Percentiles rank a stretch among this genome's conserved stretches.
These are phyloP conservation scores for Heliocidaris tuberculata DNA, from an alignment of 35 echinoderm and acorn worm species.

Conservation along the genomic window DNA sequence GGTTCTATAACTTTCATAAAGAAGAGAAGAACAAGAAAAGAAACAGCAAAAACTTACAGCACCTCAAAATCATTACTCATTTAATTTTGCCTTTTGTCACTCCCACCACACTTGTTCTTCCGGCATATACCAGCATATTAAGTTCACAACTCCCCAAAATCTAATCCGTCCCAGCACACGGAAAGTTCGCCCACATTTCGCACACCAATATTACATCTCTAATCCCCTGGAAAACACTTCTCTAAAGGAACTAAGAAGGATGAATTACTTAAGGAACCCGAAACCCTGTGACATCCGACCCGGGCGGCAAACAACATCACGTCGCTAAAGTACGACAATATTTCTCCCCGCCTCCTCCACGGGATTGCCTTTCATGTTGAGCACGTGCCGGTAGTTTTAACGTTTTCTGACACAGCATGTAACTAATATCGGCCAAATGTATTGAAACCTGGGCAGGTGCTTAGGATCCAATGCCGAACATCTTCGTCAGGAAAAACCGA, in stretches of 20 bases:
- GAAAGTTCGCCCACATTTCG: neutral
- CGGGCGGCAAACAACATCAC: neutral
- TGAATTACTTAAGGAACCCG: neutral
- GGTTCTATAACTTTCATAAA: no score
- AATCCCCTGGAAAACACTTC: neutral
- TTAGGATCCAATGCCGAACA: neutral
- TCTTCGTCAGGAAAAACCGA: neutral
- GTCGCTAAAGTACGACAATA: conserved; percentile 1
- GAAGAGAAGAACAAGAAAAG: no score
- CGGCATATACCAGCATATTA: conserved; percentile 1
- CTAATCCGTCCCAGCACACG: neutral
- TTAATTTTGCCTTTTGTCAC: neutral
- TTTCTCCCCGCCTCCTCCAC: neutral
- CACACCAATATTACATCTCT: neutral
- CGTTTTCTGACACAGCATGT: conserved; percentile 6
- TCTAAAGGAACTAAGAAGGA: neutral
- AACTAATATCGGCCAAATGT: neutral
- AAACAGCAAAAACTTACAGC: no score
- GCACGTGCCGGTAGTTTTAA: neutral
- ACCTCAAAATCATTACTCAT: no score
- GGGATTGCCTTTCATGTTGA: neutral
- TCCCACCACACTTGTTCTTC: neutral
- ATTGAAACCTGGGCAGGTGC: neutral
- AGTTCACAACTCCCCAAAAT: neutral
- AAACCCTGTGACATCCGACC: neutral